A percentile compares a stretch with the other conserved stretches of the same genome.
phyloP scores from a whole-genome alignment of 2,888 invertebrate species.

The Drosophila kuntzei region DNA sequence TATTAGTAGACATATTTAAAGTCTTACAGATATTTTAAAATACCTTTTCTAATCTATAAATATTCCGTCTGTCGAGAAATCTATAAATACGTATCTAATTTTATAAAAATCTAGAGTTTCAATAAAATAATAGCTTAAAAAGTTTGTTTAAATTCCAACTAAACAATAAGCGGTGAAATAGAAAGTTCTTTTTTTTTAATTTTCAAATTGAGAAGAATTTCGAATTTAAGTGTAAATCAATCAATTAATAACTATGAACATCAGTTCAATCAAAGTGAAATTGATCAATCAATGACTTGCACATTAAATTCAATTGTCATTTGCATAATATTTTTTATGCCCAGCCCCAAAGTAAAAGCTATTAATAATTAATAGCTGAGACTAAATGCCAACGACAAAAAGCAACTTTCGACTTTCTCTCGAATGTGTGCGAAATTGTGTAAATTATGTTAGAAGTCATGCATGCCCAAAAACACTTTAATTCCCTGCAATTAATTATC shows the following conservation, averaged over 20 bases:
- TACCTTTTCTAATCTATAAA: too few species aligned
- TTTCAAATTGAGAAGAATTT: too few species aligned
- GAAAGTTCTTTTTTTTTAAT: too few species aligned
- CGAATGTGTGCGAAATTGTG: constrained; percentile 8
- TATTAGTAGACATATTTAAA: too few species aligned
- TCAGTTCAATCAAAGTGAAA: constrained; percentile 10
- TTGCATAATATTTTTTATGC: constrained; percentile 7
- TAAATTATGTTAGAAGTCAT: constrained; percentile 17
- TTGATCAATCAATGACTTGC: constrained; percentile 14
- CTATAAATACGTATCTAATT: too few species aligned
- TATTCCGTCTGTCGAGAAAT: too few species aligned
- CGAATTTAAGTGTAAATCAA: not conserved
- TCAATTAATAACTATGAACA: not conserved
- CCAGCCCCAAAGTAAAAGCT: constrained; percentile 19
- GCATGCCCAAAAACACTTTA: constrained; percentile 8
- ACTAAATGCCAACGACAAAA: not conserved
- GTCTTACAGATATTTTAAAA: too few species aligned
- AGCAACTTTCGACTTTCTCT: constrained; percentile 18
- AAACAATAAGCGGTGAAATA: too few species aligned
- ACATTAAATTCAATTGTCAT: constrained; percentile 20
- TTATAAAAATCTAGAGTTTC: too few species aligned
- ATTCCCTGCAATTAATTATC: constrained; percentile 8
- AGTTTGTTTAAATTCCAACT: too few species aligned
- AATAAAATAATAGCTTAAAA: too few species aligned
- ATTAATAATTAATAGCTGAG: constrained; percentile 23